These are phyloP conservation scores for Emydura subglobosa DNA, from an alignment of 2,113 vertebrate species.

Conservation along the genomic window DNA sequence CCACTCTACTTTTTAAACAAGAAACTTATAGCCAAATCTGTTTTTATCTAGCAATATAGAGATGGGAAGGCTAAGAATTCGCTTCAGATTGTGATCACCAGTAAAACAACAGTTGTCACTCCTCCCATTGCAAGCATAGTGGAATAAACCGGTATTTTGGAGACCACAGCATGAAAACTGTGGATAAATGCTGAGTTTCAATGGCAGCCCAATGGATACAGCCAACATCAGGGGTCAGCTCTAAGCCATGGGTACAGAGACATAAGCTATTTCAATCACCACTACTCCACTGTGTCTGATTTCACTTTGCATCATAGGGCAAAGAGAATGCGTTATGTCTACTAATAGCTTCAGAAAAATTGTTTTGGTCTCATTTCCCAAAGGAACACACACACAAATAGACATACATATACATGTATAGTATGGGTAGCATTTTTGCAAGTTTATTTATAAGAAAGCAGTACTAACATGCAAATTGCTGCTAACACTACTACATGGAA, in stretches of 20 bases:
- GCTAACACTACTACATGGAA: constrained; percentile 56
- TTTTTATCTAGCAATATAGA: background rate
- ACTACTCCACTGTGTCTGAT: background rate
- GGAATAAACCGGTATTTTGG: background rate
- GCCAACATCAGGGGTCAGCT: background rate
- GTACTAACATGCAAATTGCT: constrained; percentile 66
- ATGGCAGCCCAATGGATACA: background rate
- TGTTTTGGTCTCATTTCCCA: background rate
- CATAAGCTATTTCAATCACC: background rate
- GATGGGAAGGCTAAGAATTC: background rate
- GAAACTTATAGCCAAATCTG: background rate
- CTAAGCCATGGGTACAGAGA: background rate
- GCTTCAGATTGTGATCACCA: background rate
- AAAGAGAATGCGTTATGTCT: constrained; percentile 27
- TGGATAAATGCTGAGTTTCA: constrained; percentile 28
- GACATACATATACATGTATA: background rate
- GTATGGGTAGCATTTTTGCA: constrained; percentile 23
- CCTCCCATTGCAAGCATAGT: background rate
- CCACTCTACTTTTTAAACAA: background rate
- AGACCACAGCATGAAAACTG: background rate
- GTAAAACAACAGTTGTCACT: background rate
- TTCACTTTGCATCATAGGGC: background rate
- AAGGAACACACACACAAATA: background rate
- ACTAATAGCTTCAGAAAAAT: background rate
- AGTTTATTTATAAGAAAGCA: constrained; percentile 46